Evolutionary conservation across 2,797 vertebrate genomes (phyloP), one percentile per base, ranked within the genome.

Genomic region (Tapirus indicus): DNA sequence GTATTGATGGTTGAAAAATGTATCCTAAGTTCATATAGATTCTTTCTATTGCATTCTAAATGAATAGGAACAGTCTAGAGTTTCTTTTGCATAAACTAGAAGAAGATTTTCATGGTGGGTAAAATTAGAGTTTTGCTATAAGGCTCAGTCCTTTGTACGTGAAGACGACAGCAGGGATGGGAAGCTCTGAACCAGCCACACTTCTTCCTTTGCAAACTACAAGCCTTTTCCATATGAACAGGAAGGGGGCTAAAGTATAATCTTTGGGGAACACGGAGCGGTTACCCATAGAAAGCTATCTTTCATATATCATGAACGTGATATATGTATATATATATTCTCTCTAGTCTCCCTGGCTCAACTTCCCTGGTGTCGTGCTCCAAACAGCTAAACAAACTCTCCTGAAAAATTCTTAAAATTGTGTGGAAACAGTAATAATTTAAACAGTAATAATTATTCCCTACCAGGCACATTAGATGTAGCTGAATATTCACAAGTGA

Each of bases 61-160:
- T 38, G 6, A 80, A 79, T 14, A 62, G 6, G 25, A 94, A 58
- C 7, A 78, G 88, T 75, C 84, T 86, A 17, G 11, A 82, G 1
- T 91, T 88, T 58, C 66, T 84, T 88, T 78, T 86, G 72, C 3
- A n/a, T 38, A 20, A 68, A 64, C 58, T 69, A 66, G n/a, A 79
- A 89, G 54, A 91, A 68, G 41, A 1, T 89, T 74, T 95, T 75
- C 27, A 49, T 54, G 32, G 21, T 68, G 11, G 17, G 1, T 75
- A 79, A 10, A 87, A 32, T 89, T 86, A 66, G 64, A 94, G 23
- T 75, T 92, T 94, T 91, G 8, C n/a, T 68, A 6, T 35, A 78
- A 29, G 5, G 0, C 49, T 75, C 29, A 62, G 21, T 25, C 10
- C 52, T 95, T 96, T 95, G 16, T 58, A 64, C 7, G 38, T 78